Evolutionary conservation across 2,888 invertebrate species (phyloP).

Genomic region (Ichneumoninae sp.): DNA sequence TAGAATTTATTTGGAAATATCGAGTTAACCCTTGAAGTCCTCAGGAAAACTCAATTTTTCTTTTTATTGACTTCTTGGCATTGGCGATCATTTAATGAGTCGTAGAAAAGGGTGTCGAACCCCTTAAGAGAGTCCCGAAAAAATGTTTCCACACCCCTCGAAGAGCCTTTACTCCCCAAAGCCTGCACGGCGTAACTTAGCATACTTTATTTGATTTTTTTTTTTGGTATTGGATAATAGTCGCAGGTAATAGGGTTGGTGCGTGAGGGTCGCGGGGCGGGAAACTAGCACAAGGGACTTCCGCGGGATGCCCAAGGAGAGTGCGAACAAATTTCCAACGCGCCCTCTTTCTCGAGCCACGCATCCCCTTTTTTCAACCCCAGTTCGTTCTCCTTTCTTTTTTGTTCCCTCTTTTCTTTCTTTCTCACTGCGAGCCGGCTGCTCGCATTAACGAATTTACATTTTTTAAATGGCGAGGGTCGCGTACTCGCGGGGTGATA

Average conservation of each 20-base stretch:
- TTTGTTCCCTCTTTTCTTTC: conserved; percentile 42
- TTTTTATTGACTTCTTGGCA: conserved; percentile 43
- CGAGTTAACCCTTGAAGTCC: conserved; percentile 43
- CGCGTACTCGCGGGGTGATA: conserved; percentile 79
- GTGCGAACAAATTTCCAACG: conserved; percentile 79
- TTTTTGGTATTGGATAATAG: conserved; percentile 83
- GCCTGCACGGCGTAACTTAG: conserved; percentile 82
- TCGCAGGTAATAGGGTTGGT: conserved; percentile 83
- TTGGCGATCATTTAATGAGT: conserved; percentile 42
- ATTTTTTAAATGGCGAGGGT: conserved; percentile 84
- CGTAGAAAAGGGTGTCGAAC: conserved; percentile 1
- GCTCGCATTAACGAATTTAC: conserved; percentile 84
- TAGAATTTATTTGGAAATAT: conserved; percentile 19
- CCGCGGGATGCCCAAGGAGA: conserved; percentile 19
- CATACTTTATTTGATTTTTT: conserved; percentile 84
- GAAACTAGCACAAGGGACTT: conserved; percentile 61
- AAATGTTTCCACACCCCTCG: conserved; percentile 75
- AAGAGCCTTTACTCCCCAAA: conserved; percentile 72
- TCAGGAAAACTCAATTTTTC: conserved; percentile 23
- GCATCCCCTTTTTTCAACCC: conserved; percentile 58
- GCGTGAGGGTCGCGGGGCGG: conserved; percentile 51
- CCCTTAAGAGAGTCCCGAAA: conserved; percentile 55
- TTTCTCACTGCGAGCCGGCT: conserved; percentile 63
- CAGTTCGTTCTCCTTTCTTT: conserved; percentile 36
- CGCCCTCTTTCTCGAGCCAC: conserved; percentile 66